These are phyloP conservation scores for Pterois miles DNA, from an alignment of 2,797 vertebrate species.

Conservation along the genomic window DNA sequence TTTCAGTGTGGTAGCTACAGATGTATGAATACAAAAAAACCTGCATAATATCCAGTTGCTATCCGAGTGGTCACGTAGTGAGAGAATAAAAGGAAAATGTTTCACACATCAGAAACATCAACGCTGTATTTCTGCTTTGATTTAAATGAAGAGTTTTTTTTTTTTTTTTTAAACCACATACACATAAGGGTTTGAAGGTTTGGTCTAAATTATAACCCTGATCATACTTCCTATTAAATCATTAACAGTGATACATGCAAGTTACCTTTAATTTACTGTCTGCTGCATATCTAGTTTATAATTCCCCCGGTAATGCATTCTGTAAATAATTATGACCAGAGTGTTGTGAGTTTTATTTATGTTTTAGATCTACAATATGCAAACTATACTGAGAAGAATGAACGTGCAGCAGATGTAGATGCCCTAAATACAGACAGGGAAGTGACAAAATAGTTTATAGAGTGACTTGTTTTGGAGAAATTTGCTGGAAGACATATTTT, in stretches of 20 bases:
- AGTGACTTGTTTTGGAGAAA: background rate
- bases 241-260: background rate
- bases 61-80: background rate
- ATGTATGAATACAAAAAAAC: background rate
- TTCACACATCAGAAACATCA: background rate
- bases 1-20: constrained; percentile 31
- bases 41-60: background rate
- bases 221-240: background rate
- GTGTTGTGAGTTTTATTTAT: background rate
- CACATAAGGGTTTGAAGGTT: background rate
- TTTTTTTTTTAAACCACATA: background rate
- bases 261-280: background rate
- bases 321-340: background rate
- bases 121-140: background rate
- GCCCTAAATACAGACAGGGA: background rate
- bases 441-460: background rate
- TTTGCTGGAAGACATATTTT: constrained; percentile 11
- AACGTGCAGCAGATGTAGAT: background rate
- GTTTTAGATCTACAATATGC: background rate
- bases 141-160: background rate
- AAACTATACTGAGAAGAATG: background rate
- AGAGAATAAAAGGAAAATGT: background rate
- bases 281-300: background rate
- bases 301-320: background rate
- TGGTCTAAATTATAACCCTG: background rate